A percentile compares a stretch with the other conserved stretches of the same genome.
Evolutionary conservation across 2,888 invertebrate genomes (phyloP).

Genomic region (Hedya salicella): DNA sequence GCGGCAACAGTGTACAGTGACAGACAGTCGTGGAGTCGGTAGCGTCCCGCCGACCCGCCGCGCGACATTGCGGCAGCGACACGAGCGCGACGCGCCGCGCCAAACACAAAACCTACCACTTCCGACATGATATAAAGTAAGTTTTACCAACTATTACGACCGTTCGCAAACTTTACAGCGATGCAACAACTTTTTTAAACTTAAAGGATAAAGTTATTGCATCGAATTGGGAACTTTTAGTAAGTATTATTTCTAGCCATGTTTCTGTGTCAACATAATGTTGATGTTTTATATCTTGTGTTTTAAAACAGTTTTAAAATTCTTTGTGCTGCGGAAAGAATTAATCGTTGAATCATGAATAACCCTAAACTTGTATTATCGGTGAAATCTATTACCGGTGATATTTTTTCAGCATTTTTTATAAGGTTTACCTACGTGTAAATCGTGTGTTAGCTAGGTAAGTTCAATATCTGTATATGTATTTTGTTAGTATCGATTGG

Average conservation of each 20-base stretch:
- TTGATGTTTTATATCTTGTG: background rate
- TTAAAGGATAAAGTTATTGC: background rate
- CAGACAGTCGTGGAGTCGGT: slow-evolving; percentile 50
- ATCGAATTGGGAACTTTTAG: background rate
- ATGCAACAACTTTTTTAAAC: slow-evolving; percentile 4
- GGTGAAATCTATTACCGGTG: too few species aligned
- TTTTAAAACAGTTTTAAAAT: background rate
- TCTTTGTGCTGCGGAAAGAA: background rate
- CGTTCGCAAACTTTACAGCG: slow-evolving; percentile 6
- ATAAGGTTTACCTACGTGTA: background rate
- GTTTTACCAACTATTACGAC: slow-evolving; percentile 10
- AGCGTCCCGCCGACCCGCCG: slow-evolving; percentile 26
- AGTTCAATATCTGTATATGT: too few species aligned
- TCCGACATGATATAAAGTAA: slow-evolving; percentile 30
- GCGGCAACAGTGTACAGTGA: slow-evolving; percentile 46
- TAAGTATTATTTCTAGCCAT: background rate
- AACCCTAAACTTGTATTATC: too few species aligned
- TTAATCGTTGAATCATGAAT: background rate
- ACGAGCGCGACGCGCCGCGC: slow-evolving; percentile 12
- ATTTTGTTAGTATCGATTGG: slow-evolving; percentile 62
- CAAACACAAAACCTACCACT: slow-evolving; percentile 2
- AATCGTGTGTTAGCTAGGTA: background rate
- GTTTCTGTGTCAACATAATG: background rate
- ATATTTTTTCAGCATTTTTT: too few species aligned
- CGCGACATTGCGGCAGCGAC: slow-evolving; percentile 14